These are phyloP conservation scores for Gulo gulo DNA, from an alignment of 2,113 vertebrate genomes.

Conservation along the genomic window DNA sequence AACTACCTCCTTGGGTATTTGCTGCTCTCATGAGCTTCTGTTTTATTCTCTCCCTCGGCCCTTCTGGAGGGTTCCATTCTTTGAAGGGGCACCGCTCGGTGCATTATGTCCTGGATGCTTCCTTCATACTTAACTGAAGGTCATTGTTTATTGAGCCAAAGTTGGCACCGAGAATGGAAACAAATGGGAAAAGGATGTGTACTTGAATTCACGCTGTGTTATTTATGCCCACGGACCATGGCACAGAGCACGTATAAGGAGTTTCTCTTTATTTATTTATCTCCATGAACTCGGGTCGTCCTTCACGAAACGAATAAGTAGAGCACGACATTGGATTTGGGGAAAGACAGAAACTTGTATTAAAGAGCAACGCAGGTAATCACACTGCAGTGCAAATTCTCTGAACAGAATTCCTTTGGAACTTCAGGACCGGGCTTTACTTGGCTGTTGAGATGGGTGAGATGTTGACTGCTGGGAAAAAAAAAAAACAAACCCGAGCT, in stretches of 20 bases:
- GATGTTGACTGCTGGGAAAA: background rate
- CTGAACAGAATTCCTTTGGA: background rate
- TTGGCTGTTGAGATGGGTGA: background rate
- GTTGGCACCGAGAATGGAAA: slow-evolving; percentile 74
- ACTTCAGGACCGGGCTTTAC: background rate
- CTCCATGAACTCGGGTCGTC: background rate
- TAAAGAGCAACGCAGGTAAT: background rate
- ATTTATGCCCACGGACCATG: slow-evolving; percentile 60
- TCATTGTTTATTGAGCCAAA: slow-evolving; percentile 72
- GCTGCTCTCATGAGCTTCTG: background rate
- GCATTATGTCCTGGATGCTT: slow-evolving; percentile 45
- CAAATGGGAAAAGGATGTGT: slow-evolving; percentile 72
- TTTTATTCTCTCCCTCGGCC: background rate
- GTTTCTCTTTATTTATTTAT: background rate
- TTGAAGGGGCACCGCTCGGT: background rate
- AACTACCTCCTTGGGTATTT: background rate
- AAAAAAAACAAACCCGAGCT: background rate
- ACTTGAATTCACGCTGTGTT: slow-evolving; percentile 58
- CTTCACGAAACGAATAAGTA: slow-evolving; percentile 35
- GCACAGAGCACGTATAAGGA: slow-evolving; percentile 63
- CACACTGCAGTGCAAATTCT: background rate
- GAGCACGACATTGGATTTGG: background rate
- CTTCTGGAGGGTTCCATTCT: background rate
- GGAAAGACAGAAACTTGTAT: background rate
- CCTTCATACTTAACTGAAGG: slow-evolving; percentile 53